phyloP scores from a whole-genome alignment of 2,888 invertebrate species.

The Drosophila seclusa region DNA sequence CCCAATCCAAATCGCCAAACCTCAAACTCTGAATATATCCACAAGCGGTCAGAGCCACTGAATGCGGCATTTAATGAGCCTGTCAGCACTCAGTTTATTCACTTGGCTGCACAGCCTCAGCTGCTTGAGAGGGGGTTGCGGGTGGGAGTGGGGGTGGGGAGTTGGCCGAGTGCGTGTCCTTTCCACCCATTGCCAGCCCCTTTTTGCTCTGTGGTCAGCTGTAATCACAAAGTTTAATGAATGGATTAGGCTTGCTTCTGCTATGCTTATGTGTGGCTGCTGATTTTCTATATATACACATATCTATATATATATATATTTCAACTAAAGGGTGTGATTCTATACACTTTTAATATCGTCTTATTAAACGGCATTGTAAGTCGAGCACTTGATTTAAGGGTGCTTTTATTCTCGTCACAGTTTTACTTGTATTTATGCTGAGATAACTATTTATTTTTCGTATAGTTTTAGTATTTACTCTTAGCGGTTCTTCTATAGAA shows the following conservation, averaged over 20 bases:
- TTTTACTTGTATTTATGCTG: background rate
- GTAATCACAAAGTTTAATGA: constrained; percentile 81
- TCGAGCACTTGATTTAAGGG: background rate
- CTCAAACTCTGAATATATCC: constrained; percentile 8
- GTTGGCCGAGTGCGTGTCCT: constrained; percentile 26
- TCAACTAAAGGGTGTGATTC: constrained; percentile 16
- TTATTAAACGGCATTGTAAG: constrained; percentile 1
- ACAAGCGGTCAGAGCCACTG: constrained; percentile 48
- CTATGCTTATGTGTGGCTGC: background rate
- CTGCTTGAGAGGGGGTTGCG: constrained; percentile 14
- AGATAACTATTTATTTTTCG: background rate
- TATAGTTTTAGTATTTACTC: background rate
- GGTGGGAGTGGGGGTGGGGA: background rate
- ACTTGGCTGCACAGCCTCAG: constrained; percentile 40
- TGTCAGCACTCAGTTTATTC: constrained; percentile 76
- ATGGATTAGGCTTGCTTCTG: constrained; percentile 59
- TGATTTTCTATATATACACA: background rate
- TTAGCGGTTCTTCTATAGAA: background rate
- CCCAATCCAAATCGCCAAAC: constrained; percentile 1
- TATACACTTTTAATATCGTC: constrained; percentile 9
- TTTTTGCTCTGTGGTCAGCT: constrained; percentile 64
- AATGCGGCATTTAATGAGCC: constrained; percentile 76
- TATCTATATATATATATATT: background rate
- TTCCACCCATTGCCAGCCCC: constrained; percentile 9
- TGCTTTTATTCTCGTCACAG: background rate